These are phyloP conservation scores for Muscidifurax raptorellus DNA, from an alignment of 1,140 invertebrate genomes.

Conservation along the genomic window DNA sequence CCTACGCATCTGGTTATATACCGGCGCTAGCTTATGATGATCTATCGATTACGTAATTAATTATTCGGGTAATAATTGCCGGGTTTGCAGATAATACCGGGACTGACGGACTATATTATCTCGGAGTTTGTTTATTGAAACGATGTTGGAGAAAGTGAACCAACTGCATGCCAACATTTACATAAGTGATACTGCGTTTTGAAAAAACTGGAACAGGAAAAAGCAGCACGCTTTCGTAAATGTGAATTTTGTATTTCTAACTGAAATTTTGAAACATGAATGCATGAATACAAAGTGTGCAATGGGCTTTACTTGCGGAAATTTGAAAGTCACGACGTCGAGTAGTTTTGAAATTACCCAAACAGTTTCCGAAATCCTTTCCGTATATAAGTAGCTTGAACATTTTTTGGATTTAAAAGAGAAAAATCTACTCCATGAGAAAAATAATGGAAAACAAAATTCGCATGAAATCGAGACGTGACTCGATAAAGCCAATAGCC, in stretches of 20 bases:
- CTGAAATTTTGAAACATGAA: neutral
- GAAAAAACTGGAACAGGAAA: no score
- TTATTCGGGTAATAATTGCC: neutral
- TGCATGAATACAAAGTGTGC: neutral
- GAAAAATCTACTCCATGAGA: neutral
- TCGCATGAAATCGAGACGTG: neutral
- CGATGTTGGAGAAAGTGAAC: neutral
- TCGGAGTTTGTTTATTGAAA: neutral
- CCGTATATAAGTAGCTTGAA: neutral
- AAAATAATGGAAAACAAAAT: neutral
- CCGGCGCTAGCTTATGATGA: neutral
- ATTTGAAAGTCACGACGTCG: neutral
- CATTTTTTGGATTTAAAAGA: neutral
- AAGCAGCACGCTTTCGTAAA: no score
- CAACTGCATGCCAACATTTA: no score
- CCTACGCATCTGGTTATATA: neutral
- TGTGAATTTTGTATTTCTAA: neutral
- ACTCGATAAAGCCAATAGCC: neutral
- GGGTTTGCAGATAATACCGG: neutral
- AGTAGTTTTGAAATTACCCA: neutral
- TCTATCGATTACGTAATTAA: neutral
- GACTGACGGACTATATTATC: neutral
- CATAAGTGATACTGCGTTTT: no score
- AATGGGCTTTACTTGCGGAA: neutral
- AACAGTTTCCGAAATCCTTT: neutral